These are phyloP conservation scores for Bedellia somnulentella DNA, from an alignment of 2,888 invertebrate species.

Conservation along the genomic window DNA sequence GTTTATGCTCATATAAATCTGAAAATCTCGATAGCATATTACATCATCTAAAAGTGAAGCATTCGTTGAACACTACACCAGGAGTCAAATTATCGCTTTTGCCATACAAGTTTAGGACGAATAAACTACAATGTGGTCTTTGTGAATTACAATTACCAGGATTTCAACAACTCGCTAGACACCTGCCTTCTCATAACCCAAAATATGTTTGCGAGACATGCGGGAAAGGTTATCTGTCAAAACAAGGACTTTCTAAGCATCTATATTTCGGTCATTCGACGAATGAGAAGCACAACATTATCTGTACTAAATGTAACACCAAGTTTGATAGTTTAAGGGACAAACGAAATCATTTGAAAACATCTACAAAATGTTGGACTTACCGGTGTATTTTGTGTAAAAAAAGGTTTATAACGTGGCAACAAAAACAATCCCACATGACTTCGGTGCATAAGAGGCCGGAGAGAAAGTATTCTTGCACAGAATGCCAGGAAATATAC, in stretches of 20 bases:
- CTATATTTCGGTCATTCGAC: not conserved
- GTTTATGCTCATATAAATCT: not conserved
- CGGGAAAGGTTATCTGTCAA: constrained; percentile 22
- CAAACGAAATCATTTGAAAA: not conserved
- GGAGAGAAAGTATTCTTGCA: not conserved
- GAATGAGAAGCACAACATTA: no score
- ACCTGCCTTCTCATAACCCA: constrained; percentile 27
- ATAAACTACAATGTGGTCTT: constrained; percentile 14
- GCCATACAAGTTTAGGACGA: constrained; percentile 15
- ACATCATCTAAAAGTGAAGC: not conserved
- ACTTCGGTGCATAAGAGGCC: not conserved
- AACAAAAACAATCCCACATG: not conserved
- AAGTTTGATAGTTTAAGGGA: not conserved
- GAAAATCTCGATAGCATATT: not conserved
- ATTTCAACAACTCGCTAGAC: constrained; percentile 22
- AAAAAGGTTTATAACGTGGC: not conserved
- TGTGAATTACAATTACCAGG: constrained; percentile 16
- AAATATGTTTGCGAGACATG: constrained; percentile 32
- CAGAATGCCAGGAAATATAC: not conserved
- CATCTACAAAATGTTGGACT: not conserved
- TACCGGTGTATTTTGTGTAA: not conserved
- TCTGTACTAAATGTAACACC: not conserved
- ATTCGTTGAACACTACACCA: no score
- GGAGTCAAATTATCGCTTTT: no score
- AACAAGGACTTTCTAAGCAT: not conserved